Percentiles rank a stretch among this genome's conserved stretches.
phyloP scores from a whole-genome alignment of 2,888 invertebrate genomes.

The Tridacna gigas region DNA sequence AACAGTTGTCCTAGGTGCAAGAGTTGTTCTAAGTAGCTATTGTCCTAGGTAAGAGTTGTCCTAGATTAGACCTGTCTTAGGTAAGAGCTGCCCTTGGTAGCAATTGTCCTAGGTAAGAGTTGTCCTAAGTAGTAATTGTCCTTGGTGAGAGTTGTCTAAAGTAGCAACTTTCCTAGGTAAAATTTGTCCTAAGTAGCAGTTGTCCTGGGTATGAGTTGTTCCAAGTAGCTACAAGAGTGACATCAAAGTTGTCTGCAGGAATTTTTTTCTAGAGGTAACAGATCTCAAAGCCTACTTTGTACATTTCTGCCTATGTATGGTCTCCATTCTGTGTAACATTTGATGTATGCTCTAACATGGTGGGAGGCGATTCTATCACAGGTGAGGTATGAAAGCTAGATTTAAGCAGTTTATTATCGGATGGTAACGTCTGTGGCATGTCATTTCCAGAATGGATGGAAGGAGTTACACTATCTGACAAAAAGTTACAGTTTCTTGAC shows the following conservation, averaged over 20 bases:
- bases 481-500: constrained; percentile 46
- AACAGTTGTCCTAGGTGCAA: too few species aligned
- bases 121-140: too few species aligned
- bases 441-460: constrained; percentile 9
- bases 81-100: too few species aligned
- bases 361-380: constrained; percentile 50
- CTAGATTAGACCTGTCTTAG: background rate
- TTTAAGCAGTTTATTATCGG: background rate
- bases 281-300: too few species aligned
- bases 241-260: too few species aligned
- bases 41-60: background rate
- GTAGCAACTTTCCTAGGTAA: too few species aligned
- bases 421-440: background rate
- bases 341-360: constrained; percentile 37
- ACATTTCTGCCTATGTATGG: constrained; percentile 17
- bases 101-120: background rate
- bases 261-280: too few species aligned
- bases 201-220: too few species aligned
- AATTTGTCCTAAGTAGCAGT: too few species aligned
- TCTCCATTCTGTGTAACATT: constrained; percentile 26
- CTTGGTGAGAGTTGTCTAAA: too few species aligned
- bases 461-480: constrained; percentile 37
- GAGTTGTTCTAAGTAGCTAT: background rate
- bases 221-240: background rate
- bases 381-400: constrained; percentile 2